phyloP scores from a whole-genome alignment of 2,797 vertebrate genomes.

The Acanthiza pusilla region DNA sequence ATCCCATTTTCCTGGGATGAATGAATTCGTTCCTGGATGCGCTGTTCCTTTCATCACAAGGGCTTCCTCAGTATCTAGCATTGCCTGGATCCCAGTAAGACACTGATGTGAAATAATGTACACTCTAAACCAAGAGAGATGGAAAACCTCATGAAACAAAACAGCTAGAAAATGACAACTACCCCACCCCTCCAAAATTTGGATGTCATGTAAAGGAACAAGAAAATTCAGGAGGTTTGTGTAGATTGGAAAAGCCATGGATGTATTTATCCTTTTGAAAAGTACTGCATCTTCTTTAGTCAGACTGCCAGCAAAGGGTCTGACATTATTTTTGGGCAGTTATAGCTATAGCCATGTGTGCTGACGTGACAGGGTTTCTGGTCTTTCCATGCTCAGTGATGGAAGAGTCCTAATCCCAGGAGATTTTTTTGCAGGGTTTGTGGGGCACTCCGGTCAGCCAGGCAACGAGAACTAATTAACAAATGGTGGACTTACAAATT shows the following conservation, averaged over 20 bases:
- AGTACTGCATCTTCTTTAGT: background rate
- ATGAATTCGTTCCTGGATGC: background rate
- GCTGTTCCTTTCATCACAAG: background rate
- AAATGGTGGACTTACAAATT: background rate
- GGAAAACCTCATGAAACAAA: background rate
- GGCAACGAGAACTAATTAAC: background rate
- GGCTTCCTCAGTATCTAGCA: background rate
- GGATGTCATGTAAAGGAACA: background rate
- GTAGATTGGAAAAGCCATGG: background rate
- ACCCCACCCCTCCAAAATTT: fast-evolving
- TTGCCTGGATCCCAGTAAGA: background rate
- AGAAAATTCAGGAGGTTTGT: background rate
- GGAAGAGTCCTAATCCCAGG: background rate
- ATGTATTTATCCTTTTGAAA: background rate
- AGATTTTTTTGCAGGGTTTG: background rate
- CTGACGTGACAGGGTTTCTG: background rate
- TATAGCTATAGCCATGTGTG: background rate
- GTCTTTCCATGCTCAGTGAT: background rate
- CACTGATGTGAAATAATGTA: background rate
- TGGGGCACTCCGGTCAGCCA: background rate
- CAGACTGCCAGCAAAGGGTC: background rate
- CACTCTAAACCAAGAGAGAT: background rate
- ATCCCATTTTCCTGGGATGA: background rate
- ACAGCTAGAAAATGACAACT: fast-evolving
- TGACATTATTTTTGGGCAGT: background rate